A percentile compares a stretch with the other conserved stretches of the same genome.
phyloP scores from a whole-genome alignment of 2,797 vertebrate species.

The Cirrhinus molitorella region DNA sequence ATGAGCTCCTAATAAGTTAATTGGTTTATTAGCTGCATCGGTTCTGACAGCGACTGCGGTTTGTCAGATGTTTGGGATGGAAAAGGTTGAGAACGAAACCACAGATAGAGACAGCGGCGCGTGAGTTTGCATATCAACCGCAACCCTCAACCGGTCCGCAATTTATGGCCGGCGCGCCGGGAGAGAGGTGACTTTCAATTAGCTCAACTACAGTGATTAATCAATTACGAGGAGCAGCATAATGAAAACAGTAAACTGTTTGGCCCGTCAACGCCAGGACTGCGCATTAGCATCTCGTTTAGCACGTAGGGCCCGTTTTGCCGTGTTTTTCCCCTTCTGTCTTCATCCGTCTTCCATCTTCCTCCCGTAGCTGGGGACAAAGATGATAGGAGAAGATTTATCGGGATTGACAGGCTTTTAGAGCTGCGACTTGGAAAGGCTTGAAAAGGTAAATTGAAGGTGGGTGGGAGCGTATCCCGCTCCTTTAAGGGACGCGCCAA shows the following conservation, averaged over 20 bases:
- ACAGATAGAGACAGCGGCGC: constrained; percentile 38
- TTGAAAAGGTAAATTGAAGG: constrained; percentile 48
- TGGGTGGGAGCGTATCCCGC: constrained; percentile 54
- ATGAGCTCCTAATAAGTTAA: constrained; percentile 83
- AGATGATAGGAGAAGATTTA: constrained; percentile 58
- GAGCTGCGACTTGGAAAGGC: constrained; percentile 51
- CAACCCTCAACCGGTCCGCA: constrained; percentile 60
- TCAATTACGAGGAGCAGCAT: constrained; percentile 74
- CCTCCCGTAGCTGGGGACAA: constrained; percentile 16
- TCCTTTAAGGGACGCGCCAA: constrained; percentile 33
- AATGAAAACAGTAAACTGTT: constrained; percentile 64
- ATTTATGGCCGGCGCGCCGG: constrained; percentile 54
- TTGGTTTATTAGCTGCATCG: constrained; percentile 78
- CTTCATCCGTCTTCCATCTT: constrained; percentile 18
- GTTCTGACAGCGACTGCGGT: constrained; percentile 73
- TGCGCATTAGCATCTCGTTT: constrained; percentile 41
- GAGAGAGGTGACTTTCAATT: constrained; percentile 80
- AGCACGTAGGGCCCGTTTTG: constrained; percentile 9
- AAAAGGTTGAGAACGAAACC: constrained; percentile 36
- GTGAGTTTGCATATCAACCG: constrained; percentile 44
- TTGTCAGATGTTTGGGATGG: constrained; percentile 75
- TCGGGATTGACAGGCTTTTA: constrained; percentile 64
- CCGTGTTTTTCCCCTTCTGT: constrained; percentile 4
- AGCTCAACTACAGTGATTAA: constrained; percentile 77
- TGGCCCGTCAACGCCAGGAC: constrained; percentile 33